These are phyloP conservation scores for Morone chrysops DNA, from an alignment of 2,113 vertebrate genomes.

Conservation along the genomic window DNA sequence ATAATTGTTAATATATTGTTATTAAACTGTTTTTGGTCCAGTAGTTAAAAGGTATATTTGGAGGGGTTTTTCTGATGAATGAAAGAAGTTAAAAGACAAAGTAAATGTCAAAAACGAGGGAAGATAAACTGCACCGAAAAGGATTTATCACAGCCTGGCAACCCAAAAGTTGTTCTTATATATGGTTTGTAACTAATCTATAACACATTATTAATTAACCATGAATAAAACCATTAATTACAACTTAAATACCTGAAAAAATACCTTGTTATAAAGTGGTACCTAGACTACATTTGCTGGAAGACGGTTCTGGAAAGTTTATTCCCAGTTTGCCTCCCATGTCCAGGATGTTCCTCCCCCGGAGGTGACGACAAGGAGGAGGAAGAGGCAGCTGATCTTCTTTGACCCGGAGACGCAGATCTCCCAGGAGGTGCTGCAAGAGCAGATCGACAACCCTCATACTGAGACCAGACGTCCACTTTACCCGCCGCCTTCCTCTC, in stretches of 20 bases:
- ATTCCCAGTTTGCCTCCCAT: background rate
- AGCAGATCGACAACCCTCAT: constrained; percentile 55
- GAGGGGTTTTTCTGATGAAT: background rate
- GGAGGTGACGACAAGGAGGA: constrained; percentile 19
- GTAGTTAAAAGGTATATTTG: background rate
- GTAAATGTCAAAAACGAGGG: background rate
- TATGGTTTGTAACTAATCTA: background rate
- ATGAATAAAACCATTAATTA: background rate
- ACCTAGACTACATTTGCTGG: background rate
- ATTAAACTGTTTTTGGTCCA: background rate
- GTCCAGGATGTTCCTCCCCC: constrained; percentile 31
- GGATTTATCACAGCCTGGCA: background rate
- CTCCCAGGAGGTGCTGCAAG: constrained; percentile 57
- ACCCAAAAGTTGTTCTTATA: too few species aligned
- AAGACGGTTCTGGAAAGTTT: background rate
- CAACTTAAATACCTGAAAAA: background rate
- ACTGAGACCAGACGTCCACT: constrained; percentile 48
- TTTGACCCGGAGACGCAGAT: constrained; percentile 80
- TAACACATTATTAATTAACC: background rate
- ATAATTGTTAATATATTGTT: background rate
- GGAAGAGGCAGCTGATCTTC: constrained; percentile 76
- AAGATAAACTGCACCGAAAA: background rate
- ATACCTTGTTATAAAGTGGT: background rate
- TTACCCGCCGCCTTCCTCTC: background rate
- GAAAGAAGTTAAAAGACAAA: background rate